Conservation (phyloP, 2,113 vertebrate species). For the Nothocercus nigrocapillus region DNA sequence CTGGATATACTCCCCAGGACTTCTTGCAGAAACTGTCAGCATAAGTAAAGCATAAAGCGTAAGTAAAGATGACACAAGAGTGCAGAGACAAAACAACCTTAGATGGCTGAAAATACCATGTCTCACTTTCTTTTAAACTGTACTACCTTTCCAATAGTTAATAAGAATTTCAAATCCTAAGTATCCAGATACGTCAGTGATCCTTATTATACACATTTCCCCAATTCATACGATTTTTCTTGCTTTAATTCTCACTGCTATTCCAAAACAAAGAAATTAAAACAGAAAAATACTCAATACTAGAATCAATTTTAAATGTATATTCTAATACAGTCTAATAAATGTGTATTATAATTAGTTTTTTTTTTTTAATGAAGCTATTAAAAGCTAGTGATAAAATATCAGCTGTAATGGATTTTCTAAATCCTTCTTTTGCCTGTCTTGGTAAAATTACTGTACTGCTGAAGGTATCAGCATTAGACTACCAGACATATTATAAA, state of each 20-base stretch:
- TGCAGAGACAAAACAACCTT: neutral
- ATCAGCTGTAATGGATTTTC: neutral
- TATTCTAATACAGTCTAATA: neutral
- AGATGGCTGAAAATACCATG: neutral
- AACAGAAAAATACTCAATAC: neutral
- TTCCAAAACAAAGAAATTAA: neutral
- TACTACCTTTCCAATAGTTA: neutral
- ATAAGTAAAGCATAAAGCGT: neutral
- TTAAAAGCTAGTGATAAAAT: neutral
- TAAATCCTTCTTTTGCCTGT: neutral
- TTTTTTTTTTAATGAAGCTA: neutral
- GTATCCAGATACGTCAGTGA: neutral
- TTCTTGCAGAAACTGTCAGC: neutral
- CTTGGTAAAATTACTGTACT: neutral
- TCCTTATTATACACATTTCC: neutral
- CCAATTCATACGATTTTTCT: neutral
- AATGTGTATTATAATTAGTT: neutral
- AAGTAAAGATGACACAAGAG: neutral
- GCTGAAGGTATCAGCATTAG: neutral
- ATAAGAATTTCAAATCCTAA: neutral
- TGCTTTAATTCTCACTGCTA: neutral
- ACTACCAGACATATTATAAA: neutral
- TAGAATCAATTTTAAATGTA: neutral
- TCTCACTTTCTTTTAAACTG: conserved; percentile 11
- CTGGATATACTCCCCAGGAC: conserved; percentile 24